Evolutionary conservation across 92 coral and sea anemone species (phyloP), one percentile per base, ranked within the genome.

Genomic region (Anthopleura xanthogrammica): DNA sequence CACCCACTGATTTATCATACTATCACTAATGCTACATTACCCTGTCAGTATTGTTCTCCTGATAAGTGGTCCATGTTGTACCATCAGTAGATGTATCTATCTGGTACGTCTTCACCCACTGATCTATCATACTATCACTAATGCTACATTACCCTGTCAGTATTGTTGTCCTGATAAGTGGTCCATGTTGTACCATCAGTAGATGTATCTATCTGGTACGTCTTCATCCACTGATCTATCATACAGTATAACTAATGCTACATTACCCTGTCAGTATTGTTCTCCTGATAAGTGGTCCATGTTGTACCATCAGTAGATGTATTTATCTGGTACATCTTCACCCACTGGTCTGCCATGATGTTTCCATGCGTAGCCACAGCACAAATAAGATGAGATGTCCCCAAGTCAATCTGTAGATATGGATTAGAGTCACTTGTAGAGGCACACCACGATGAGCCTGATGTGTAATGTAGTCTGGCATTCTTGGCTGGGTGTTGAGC

Each of bases 281-380:
- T 48, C 64, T 77, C 80, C 22, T 43, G 58, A 52, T 77, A 77
- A 16, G 60, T 20, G 52, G 80, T 48, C 80, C 80, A 77, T 52
- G 60, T 46, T 5, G 1, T 77, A 7, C 80, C 80, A 77, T 77
- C 80, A 77, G 39, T n/a, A 20, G 80, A 77, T 52, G 20, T 77
- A 20, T 23, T 19, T 20, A 77, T 77, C 60, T 48, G 80, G 41
- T 77, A 52, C 80, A 65, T 20, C 80, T 55, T 77, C 5, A 77
- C 80, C 80, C 80, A 77, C 65, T 77, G 80, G 41, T 77, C 80
- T 17, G 82, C 76, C 54, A 41, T 43, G 39, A 5, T 64, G 65
- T 77, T 83, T 9, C 87, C 87, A 43, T 83, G 87, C 3, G 80
- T 83, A 2, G 87, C 81, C 82, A 83, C 82, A 57, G 87, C 82